phyloP scores from a whole-genome alignment of 2,113 vertebrate genomes.

The Cygnus atratus region DNA sequence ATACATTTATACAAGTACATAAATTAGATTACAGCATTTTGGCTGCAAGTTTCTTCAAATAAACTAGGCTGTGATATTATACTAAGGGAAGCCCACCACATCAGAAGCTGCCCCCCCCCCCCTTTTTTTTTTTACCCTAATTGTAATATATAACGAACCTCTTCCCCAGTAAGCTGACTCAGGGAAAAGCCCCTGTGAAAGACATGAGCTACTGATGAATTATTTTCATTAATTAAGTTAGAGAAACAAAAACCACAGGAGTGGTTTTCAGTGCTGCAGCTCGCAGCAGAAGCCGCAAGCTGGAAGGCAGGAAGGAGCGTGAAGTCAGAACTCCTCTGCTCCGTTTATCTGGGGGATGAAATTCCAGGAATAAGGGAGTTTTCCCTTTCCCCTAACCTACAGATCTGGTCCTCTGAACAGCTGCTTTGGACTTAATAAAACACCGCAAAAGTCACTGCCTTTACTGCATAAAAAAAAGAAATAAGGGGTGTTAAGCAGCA shows the following conservation, averaged over 20 bases:
- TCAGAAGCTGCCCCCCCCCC: neutral
- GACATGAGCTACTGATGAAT: constrained; percentile 25
- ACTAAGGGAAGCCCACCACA: neutral
- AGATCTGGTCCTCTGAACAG: constrained; percentile 39
- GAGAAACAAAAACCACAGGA: constrained; percentile 1
- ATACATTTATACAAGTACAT: neutral
- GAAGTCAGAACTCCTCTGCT: neutral
- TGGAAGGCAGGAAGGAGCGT: neutral
- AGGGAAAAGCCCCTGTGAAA: constrained; percentile 25
- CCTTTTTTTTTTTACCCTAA: neutral
- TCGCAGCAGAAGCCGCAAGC: neutral
- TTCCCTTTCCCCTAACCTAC: neutral
- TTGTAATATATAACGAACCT: constrained; percentile 12
- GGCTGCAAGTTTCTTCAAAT: neutral
- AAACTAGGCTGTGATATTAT: neutral
- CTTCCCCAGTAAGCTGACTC: constrained; percentile 11
- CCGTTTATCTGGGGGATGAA: neutral
- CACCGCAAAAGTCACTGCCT: constrained; percentile 18
- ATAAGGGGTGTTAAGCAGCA: constrained; percentile 30
- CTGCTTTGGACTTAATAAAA: constrained; percentile 1
- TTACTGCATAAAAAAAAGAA: constrained; percentile 13
- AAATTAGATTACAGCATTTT: neutral
- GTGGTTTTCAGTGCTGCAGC: neutral
- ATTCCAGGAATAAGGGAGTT: neutral
- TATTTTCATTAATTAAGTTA: constrained; percentile 52